Base-by-base conservation (phyloP, 2,888 invertebrate genomes). In the Scaptomyza tumidula region DNA sequence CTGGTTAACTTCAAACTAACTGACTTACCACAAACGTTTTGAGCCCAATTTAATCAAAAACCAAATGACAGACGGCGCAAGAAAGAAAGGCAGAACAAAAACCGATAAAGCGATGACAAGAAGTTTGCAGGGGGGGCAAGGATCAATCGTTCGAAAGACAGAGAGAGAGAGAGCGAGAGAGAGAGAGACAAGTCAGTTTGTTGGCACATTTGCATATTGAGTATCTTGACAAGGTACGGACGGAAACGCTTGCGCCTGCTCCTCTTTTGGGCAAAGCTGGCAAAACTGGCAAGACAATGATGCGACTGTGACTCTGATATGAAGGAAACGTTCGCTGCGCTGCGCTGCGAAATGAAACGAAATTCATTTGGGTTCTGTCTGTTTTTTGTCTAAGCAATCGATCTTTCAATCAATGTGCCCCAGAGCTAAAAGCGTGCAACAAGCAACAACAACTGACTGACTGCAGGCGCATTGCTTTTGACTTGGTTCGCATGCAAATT, bases 1-100 rank as follows among this genome's bases (percentile, higher is more conserved):
- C 76, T 68, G 72, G 39, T 33, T 33, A 27, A 58, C 33, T 35
- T 16, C 35, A 37, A 19, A n/a, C 68, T 49, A 29, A 13, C 67
- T 49, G 67, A 56, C 71, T 63, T 48, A 5, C 54, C 61, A 29
- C 56, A 63, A 84, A 80, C 79, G 77, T 77, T 77, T 79, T 85
- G 71, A 82, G 89, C 83, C 86, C 86, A 86, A 86, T 86, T 86
- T 86, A 89, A 89, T 86, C 87, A 86, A 88, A 74, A 49, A 53
- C 72, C 9, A 75, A 83, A 85, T 85, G 82, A 88, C 78, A 88
- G 80, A 75, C 86, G 74, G 69, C 66, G 58, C 79, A 67, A 71
- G 71, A 64, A 75, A 78, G 73, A 73, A 85, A 87, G 71, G 48
- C 75, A 69, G 45, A 1, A 45, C 29, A 43, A 19, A 19, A 33